A percentile compares a stretch with the other conserved stretches of the same genome.
phyloP scores from a whole-genome alignment of 2,888 invertebrate species.

The Mimachlamys varia region DNA sequence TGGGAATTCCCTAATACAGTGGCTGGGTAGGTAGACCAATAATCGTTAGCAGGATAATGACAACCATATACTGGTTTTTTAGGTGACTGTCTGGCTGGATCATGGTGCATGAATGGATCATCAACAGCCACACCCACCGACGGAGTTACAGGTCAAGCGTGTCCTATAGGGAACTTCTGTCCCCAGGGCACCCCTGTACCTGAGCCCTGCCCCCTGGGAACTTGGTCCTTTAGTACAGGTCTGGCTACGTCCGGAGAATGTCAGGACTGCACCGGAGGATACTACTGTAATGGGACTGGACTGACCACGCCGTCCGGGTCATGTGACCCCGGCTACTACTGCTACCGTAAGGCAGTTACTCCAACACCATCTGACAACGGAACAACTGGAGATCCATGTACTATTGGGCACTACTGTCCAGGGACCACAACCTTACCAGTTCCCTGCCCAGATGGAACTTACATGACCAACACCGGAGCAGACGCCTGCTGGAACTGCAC shows the following conservation, averaged over 20 bases:
- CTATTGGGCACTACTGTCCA: slow-evolving; percentile 78
- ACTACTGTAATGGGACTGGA: slow-evolving; percentile 76
- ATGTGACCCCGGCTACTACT: slow-evolving; percentile 76
- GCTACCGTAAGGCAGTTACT: slow-evolving; percentile 66
- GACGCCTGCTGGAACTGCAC: slow-evolving; percentile 74
- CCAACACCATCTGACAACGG: slow-evolving; percentile 74
- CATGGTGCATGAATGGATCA: slow-evolving; percentile 76
- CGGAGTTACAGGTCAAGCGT: slow-evolving; percentile 72
- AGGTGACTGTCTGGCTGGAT: slow-evolving; percentile 72
- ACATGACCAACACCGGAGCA: slow-evolving; percentile 72
- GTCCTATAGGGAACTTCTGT: slow-evolving; percentile 77
- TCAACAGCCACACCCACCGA: slow-evolving; percentile 73
- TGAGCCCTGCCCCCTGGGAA: slow-evolving; percentile 68
- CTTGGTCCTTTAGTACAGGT: slow-evolving; percentile 74
- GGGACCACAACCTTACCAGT: slow-evolving; percentile 70
- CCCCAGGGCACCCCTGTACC: slow-evolving; percentile 68
- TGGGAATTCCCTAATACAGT: too few species aligned
- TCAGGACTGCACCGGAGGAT: slow-evolving; percentile 63
- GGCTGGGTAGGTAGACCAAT: too few species aligned
- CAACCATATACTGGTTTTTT: background rate
- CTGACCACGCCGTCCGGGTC: slow-evolving; percentile 72
- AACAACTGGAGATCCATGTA: slow-evolving; percentile 73
- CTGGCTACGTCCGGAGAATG: slow-evolving; percentile 62
- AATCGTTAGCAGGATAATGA: too few species aligned
- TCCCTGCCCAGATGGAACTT: slow-evolving; percentile 70